Evolutionary conservation across 2,113 vertebrate species (phyloP).

Genomic region (Antigone vipio): DNA sequence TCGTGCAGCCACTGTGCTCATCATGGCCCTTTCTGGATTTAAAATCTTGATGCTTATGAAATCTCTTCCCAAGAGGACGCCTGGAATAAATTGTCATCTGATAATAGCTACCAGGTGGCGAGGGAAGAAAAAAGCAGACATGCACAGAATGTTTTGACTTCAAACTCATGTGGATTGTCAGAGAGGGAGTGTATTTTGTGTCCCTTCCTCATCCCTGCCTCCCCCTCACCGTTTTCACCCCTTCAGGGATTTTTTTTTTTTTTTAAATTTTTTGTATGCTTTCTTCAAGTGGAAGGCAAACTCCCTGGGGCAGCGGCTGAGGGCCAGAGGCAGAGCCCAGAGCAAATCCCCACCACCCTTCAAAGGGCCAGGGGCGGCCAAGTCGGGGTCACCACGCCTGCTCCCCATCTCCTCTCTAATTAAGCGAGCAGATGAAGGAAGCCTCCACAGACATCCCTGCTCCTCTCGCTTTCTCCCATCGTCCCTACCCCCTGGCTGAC

Average conservation of each 20-base stretch:
- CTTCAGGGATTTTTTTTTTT: background rate
- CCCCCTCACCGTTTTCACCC: conserved; percentile 14
- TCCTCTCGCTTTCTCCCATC: background rate
- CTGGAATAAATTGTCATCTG: conserved; percentile 66
- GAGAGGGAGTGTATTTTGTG: conserved; percentile 5
- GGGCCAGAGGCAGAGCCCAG: background rate
- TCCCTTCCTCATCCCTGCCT: conserved; percentile 4
- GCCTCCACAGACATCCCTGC: background rate
- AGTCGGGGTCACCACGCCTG: background rate
- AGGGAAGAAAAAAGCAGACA: conserved; percentile 55
- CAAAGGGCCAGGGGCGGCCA: background rate
- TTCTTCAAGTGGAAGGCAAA: background rate
- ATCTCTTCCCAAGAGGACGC: conserved; percentile 44
- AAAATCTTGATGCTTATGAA: conserved; percentile 25
- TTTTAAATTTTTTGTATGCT: background rate
- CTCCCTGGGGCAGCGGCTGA: background rate
- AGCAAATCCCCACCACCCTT: background rate
- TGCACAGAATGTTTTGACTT: conserved; percentile 69
- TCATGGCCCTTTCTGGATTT: background rate
- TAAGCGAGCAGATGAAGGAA: background rate
- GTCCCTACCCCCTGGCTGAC: background rate
- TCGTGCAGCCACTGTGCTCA: background rate
- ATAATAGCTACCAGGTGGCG: conserved; percentile 67
- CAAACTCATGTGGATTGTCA: conserved; percentile 68
- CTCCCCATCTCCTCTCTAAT: background rate